Base-by-base conservation (phyloP, 2,888 invertebrate species). In the Arenicola marina region DNA sequence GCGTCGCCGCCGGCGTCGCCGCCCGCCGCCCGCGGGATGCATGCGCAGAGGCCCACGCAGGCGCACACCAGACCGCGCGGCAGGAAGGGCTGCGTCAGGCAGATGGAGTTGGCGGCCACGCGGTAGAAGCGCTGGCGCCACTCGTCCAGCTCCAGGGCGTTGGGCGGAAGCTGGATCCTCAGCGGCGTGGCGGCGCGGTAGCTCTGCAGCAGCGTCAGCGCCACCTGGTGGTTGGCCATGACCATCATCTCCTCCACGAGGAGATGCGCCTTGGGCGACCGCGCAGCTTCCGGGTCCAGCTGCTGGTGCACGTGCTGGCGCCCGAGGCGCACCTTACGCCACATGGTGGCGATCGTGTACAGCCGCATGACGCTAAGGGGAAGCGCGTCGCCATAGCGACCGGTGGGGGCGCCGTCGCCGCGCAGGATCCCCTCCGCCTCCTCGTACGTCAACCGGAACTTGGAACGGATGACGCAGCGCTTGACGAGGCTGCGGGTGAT, bases 231-330 rank as follows among this genome's bases (percentile, higher is more conserved):
- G 63, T 77, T 73, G 4, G 76, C 73, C 62, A 69, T 70, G 24
- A 78, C 70, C 62, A 73, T 64, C 43, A 80, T 61, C 66, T 80
- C 80, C 51, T 76, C 70, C 21, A 77, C 66, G 62, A 80, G 75
- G 4, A 63, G 24, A 43, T 63, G 63, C 4, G 75, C 73, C 29
- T 75, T 66, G 1, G 75, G 72, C 4, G 72, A 56, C 4, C 63
- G 33, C 32, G 63, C 70, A 28, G 68, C 65, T 31, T 64, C 64
- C 4, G 54, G 38, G 29, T 62, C 65, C 24, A 76, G 66, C n/a
- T 74, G 70, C 4, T 72, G 68, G 64, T 70, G 73, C 21, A 76
- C 61, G 33, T 70, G 63, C 29, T 73, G 72, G 65, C 76, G 78
- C 24, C 79, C 80, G 4, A 78, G 67, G 7, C 80, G 63, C 34